Evolutionary conservation across 35 echinoderm and acorn worm species (phyloP), one percentile per base, ranked within the genome.

Genomic region (Amphiura filiformis): DNA sequence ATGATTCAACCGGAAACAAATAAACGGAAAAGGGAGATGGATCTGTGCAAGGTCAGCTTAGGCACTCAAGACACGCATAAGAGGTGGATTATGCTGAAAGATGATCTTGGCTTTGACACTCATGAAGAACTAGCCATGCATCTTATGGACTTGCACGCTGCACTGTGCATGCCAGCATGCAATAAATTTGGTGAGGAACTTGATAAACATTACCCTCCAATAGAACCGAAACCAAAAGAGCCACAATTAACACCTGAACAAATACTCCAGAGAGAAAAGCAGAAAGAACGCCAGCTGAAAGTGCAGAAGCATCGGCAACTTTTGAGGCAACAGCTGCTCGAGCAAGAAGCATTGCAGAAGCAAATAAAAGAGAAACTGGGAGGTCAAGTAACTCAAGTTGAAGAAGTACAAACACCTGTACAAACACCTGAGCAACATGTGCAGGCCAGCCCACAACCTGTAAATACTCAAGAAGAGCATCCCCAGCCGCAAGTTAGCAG

Each of bases 91-190:
- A 70, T 70, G 61, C 28, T 70, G 61, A 70, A 70, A 30, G 61
- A 70, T 70, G 61, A 70, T 70, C 61, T 70, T 70, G 61, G 61
- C 3, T 70, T 70, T 30, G 61, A 70, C 15, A 26, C 61, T 3
- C 61, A 70, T 30, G 61, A 70, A 70, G 61, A 70, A 30, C 26
- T 70, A 70, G 61, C 61, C 61, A 70, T 70, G 61, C 61, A 70
- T 70, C 61, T 70, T 23, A 70, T 70, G 61, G 61, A 70, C 26
- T 70, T 70, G 61, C 61, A 70, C 26, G 61, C 61, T 15, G 61
- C 61, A 18, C 26, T 70, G 17, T 70, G 61, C 28, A 70, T 70
- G 61, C 61, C 61, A 13, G 61, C 61, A 2, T 70, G 61, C 26
- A 70, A 70, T n/a, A 70, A 70, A 70, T 70, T 70, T 70, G 61